A percentile compares a stretch with the other conserved stretches of the same genome.
phyloP scores from a whole-genome alignment of 2,888 invertebrate species.

The Hypomecis punctinalis region DNA sequence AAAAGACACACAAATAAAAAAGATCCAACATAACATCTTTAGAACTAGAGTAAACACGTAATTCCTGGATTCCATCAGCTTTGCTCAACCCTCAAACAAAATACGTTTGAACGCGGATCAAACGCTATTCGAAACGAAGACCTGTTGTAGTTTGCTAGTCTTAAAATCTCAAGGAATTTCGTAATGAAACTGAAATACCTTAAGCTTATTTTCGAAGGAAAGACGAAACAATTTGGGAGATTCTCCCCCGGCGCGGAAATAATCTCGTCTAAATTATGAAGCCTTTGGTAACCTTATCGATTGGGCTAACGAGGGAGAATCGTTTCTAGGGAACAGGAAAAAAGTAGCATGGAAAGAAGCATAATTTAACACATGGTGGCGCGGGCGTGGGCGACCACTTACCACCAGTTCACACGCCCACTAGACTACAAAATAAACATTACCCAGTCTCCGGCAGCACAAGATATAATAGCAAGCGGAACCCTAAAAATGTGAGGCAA shows the following conservation, averaged over 20 bases:
- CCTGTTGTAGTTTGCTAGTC: slow-evolving; percentile 7
- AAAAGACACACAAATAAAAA: too few species aligned
- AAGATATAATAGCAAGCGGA: slow-evolving; percentile 39
- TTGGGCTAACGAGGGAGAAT: slow-evolving; percentile 10
- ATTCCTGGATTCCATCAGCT: too few species aligned
- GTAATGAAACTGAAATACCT: slow-evolving; percentile 31
- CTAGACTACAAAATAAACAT: slow-evolving; percentile 38
- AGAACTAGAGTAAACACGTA: too few species aligned
- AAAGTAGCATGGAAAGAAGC: slow-evolving; percentile 23
- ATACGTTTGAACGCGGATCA: background rate
- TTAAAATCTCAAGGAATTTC: slow-evolving; percentile 23
- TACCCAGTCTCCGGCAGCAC: slow-evolving; percentile 24
- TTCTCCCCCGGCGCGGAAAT: slow-evolving; percentile 27
- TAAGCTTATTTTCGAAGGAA: slow-evolving; percentile 28
- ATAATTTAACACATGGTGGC: slow-evolving; percentile 9
- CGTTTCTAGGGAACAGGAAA: slow-evolving; percentile 26
- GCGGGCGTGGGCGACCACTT: slow-evolving; percentile 29
- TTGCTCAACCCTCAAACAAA: too few species aligned
- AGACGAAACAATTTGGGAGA: slow-evolving; percentile 33
- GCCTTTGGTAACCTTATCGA: slow-evolving; percentile 21
- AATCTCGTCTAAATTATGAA: slow-evolving; percentile 34
- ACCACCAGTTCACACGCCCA: slow-evolving; percentile 40
- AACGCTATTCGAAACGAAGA: background rate
- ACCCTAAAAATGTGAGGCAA: slow-evolving; percentile 51
- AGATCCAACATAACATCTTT: too few species aligned